Percentiles rank a stretch among this genome's conserved stretches.
These are phyloP conservation scores for Drosophila prolongata DNA, from an alignment of 2,888 invertebrate species.

Conservation along the genomic window DNA sequence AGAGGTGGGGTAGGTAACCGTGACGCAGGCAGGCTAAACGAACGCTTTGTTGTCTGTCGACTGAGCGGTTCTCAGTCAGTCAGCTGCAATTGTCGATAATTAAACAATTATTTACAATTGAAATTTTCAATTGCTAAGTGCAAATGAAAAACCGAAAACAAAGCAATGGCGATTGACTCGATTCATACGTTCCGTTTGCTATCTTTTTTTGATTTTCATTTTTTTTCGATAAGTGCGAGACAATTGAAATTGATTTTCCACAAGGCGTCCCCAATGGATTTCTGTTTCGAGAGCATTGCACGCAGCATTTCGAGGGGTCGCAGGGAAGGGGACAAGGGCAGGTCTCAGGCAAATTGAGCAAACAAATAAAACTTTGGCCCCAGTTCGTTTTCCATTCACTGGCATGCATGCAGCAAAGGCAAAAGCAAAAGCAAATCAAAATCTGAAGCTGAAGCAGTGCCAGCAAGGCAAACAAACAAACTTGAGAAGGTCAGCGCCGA, in stretches of 20 bases:
- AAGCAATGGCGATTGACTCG: conserved; percentile 31
- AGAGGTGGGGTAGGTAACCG: neutral
- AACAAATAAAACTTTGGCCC: conserved; percentile 66
- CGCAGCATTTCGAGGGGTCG: conserved; percentile 40
- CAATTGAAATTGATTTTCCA: conserved; percentile 74
- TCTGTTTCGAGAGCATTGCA: conserved; percentile 63
- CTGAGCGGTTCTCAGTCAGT: conserved; percentile 12
- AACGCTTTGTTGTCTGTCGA: conserved; percentile 36
- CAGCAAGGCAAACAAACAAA: conserved; percentile 56
- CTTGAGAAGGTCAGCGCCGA: conserved; percentile 74
- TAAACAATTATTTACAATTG: conserved; percentile 71
- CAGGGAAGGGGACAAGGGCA: conserved; percentile 6
- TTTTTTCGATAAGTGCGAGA: conserved; percentile 56
- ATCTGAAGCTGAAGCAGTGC: conserved; percentile 11
- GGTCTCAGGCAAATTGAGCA: conserved; percentile 52
- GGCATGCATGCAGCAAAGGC: conserved; percentile 15
- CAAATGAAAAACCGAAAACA: conserved; percentile 45
- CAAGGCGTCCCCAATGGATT: conserved; percentile 39
- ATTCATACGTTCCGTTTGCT: neutral
- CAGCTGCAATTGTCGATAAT: conserved; percentile 68
- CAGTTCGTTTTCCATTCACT: conserved; percentile 33
- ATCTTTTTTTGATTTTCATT: neutral
- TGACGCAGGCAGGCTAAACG: conserved; percentile 41
- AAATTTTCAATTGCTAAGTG: conserved; percentile 64
- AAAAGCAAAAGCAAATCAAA: conserved; percentile 15